Percentiles rank a stretch among this genome's conserved stretches.
phyloP scores from a whole-genome alignment of 2,797 vertebrate species.

The Poeciliopsis gracilis region DNA sequence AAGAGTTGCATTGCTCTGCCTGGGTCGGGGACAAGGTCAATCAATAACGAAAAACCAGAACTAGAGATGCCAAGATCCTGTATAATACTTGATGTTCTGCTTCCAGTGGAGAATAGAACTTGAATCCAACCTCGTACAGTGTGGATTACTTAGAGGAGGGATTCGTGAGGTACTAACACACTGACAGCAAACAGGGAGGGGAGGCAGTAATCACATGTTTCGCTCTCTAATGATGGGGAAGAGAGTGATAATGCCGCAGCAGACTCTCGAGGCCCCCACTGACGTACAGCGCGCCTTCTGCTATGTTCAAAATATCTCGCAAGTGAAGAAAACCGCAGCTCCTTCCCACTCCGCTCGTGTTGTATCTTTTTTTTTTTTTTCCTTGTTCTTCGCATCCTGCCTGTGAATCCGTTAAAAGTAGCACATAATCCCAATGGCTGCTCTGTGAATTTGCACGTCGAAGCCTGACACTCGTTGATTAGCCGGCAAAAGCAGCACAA shows the following conservation, averaged over 20 bases:
- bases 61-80: background rate
- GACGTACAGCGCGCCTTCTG: slow-evolving; percentile 16
- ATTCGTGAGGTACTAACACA: slow-evolving; percentile 12
- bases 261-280: slow-evolving; percentile 31
- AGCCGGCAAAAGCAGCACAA: slow-evolving; percentile 2
- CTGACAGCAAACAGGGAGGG: slow-evolving; percentile 8
- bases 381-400: slow-evolving; percentile 20
- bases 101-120: background rate
- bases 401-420: slow-evolving; percentile 42
- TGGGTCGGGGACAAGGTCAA: no score
- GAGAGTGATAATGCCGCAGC: slow-evolving; percentile 25
- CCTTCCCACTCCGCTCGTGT: slow-evolving; percentile 6
- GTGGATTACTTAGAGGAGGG: slow-evolving; percentile 5
- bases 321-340: slow-evolving; percentile 10
- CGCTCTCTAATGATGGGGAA: slow-evolving; percentile 37
- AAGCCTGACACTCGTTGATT: slow-evolving; percentile 11
- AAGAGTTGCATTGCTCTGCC: no score
- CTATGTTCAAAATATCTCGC: slow-evolving; percentile 35
- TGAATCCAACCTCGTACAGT: background rate
- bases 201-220: slow-evolving; percentile 52
- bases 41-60: background rate
- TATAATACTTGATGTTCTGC: background rate
- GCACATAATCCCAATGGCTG: slow-evolving; percentile 33
- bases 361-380: background rate
- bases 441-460: slow-evolving; percentile 42